A percentile compares a stretch with the other conserved stretches of the same genome.
Evolutionary conservation across 2,888 invertebrate species (phyloP).

Genomic region (Stenodema calcarata): DNA sequence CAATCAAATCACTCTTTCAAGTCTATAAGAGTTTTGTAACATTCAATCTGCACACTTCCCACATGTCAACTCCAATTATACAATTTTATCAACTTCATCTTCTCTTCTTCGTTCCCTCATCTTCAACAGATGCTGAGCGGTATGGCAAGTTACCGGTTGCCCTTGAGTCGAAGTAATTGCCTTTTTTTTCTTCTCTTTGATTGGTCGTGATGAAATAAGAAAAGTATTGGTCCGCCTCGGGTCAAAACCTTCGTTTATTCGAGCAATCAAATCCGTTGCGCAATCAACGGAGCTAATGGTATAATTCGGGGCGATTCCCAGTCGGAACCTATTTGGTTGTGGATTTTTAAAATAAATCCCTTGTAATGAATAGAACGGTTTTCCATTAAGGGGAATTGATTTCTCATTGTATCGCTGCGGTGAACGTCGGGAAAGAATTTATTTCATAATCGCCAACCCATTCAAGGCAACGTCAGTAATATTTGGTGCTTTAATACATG

Average conservation of each 20-base stretch:
- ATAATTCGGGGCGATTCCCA: background rate
- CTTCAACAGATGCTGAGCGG: background rate
- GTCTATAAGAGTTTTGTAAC: no score
- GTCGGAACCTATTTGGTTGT: background rate
- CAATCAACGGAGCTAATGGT: background rate
- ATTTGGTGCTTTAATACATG: background rate
- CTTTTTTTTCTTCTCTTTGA: background rate
- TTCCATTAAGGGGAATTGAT: background rate
- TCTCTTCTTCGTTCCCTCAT: background rate
- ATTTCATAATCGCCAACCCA: background rate
- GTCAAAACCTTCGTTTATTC: background rate
- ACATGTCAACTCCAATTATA: background rate
- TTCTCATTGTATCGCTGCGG: background rate
- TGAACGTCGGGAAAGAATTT: background rate
- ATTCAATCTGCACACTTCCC: no score
- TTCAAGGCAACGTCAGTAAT: no score
- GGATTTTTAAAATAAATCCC: background rate
- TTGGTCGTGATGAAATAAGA: constrained; percentile 4
- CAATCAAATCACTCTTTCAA: no score
- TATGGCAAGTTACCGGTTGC: background rate
- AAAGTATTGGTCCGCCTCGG: background rate
- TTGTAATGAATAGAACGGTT: background rate
- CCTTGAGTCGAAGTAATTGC: background rate
- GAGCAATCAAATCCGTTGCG: background rate
- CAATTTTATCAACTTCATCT: background rate